phyloP scores from a whole-genome alignment of 1,140 invertebrate genomes.

The Drosophila equinoxialis region DNA sequence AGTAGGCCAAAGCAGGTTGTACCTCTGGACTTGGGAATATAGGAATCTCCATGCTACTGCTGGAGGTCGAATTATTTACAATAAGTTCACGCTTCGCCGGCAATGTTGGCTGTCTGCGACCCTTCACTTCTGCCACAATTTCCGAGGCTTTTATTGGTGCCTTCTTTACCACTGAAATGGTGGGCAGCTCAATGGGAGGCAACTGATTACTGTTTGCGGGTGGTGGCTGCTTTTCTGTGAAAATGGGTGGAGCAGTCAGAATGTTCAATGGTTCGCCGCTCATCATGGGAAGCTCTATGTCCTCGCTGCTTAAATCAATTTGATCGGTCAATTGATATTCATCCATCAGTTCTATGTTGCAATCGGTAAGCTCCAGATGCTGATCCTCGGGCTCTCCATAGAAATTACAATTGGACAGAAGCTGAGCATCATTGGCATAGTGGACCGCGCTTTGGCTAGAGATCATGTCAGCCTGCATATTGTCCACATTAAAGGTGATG shows the following conservation, averaged over 20 bases:
- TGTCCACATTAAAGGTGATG: slow-evolving; percentile 56
- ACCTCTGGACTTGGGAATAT: slow-evolving; percentile 30
- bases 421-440: slow-evolving; percentile 67
- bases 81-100: slow-evolving; percentile 67
- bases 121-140: slow-evolving; percentile 64
- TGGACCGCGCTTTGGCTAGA: slow-evolving; percentile 31
- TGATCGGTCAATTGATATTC: slow-evolving; percentile 76
- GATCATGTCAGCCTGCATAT: slow-evolving; percentile 36
- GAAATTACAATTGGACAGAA: slow-evolving; percentile 65
- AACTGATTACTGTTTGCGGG: slow-evolving; percentile 45
- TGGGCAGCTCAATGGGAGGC: slow-evolving; percentile 63
- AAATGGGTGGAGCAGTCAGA: slow-evolving; percentile 49
- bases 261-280: slow-evolving; percentile 64
- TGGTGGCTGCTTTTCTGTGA: slow-evolving; percentile 36
- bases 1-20: slow-evolving; percentile 60
- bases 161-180: slow-evolving; percentile 70
- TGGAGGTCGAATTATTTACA: slow-evolving; percentile 43
- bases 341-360: slow-evolving; percentile 80
- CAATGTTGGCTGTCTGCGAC: slow-evolving; percentile 55
- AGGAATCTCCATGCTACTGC: slow-evolving; percentile 8
- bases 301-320: slow-evolving; percentile 73
- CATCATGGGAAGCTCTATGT: slow-evolving; percentile 63
- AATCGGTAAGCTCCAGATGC: slow-evolving; percentile 68
- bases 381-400: slow-evolving; percentile 49
- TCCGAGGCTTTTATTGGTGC: slow-evolving; percentile 53